Evolutionary conservation across 2,888 invertebrate species (phyloP).

Genomic region (Amphipoea lucens): DNA sequence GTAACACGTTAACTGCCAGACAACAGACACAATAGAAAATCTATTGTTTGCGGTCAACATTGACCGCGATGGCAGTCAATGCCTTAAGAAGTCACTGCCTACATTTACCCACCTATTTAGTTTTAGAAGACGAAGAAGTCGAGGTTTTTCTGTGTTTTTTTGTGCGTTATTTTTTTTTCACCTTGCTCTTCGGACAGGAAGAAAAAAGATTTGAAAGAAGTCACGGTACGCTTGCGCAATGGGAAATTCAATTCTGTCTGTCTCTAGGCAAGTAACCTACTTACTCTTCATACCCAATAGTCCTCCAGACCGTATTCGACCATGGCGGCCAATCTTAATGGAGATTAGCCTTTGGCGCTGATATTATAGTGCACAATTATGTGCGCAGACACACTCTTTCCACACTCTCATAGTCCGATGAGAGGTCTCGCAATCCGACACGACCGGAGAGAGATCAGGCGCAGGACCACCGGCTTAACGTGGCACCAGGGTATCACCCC

Average conservation of each 20-base stretch:
- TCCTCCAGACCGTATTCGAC: too few species aligned
- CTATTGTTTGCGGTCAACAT: too few species aligned
- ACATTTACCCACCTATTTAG: constrained; percentile 40
- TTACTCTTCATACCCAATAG: background rate
- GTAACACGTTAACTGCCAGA: too few species aligned
- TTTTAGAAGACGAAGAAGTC: background rate
- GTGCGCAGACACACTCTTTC: background rate
- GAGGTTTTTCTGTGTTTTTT: background rate
- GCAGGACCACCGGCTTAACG: background rate
- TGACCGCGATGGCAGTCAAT: too few species aligned
- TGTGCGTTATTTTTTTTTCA: too few species aligned
- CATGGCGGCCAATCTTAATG: background rate
- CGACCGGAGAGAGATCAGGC: background rate
- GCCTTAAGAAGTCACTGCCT: background rate
- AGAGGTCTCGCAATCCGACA: too few species aligned
- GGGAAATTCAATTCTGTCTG: background rate
- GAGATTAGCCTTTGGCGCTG: background rate
- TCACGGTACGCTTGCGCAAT: background rate
- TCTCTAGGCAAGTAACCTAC: background rate
- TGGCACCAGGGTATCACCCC: too few species aligned
- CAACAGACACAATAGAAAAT: too few species aligned
- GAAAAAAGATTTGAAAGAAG: background rate
- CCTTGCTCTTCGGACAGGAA: background rate
- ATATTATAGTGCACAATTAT: background rate
- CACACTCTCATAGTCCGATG: background rate